These are phyloP conservation scores for Argynnis bischoffii DNA, from an alignment of 2,888 invertebrate genomes.

Conservation along the genomic window DNA sequence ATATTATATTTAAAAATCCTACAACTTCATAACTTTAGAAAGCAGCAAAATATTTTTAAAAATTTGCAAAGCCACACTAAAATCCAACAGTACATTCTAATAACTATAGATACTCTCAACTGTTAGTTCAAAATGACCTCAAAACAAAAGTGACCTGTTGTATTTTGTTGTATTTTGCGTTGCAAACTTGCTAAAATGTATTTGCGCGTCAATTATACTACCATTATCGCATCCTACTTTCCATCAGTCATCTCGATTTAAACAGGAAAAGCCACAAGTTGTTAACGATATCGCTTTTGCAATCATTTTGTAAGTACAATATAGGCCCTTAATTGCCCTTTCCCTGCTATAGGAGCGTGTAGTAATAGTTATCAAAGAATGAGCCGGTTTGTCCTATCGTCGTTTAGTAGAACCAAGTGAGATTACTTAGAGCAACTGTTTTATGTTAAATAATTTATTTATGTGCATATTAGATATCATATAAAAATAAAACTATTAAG, in stretches of 20 bases:
- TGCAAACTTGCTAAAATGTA: slow-evolving; percentile 62
- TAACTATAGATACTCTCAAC: not conserved
- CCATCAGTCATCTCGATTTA: slow-evolving; percentile 43
- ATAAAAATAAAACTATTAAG: too few relatives aligned
- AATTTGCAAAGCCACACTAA: slow-evolving; percentile 4
- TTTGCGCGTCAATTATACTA: slow-evolving; percentile 61
- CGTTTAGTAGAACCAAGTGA: slow-evolving; percentile 17
- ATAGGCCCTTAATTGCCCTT: slow-evolving; percentile 33
- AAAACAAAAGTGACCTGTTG: slow-evolving; percentile 42
- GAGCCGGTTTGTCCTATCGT: slow-evolving; percentile 34
- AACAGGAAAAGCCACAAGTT: slow-evolving; percentile 34
- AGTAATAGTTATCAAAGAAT: slow-evolving; percentile 32
- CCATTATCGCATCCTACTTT: slow-evolving; percentile 63
- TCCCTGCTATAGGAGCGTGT: slow-evolving; percentile 30
- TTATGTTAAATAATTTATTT: not conserved
- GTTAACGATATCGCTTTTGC: slow-evolving; percentile 35
- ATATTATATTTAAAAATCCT: not conserved
- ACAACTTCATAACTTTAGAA: not conserved
- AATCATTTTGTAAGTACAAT: slow-evolving; percentile 39
- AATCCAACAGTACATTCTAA: slow-evolving; percentile 9
- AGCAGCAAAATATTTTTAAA: slow-evolving; percentile 4
- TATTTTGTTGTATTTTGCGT: slow-evolving; percentile 40
- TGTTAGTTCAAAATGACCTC: slow-evolving; percentile 26
- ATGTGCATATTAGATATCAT: too few relatives aligned
- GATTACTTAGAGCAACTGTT: slow-evolving; percentile 6